Evolutionary conservation across 1,140 invertebrate species (phyloP).

Genomic region (Halyomorpha halys): DNA sequence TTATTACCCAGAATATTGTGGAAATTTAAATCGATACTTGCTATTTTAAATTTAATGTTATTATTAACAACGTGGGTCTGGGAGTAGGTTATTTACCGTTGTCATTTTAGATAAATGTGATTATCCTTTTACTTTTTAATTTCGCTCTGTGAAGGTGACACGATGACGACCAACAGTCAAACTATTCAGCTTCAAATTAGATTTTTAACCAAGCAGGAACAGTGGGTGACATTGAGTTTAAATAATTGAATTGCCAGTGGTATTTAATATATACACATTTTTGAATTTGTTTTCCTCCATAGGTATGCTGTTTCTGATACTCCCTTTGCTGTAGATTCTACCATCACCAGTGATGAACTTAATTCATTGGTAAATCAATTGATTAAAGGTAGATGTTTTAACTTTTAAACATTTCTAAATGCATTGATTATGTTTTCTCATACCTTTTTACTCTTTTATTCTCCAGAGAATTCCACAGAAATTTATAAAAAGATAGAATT

Average conservation of each 20-base stretch:
- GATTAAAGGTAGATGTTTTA: slow-evolving; percentile 47
- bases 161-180: neutral
- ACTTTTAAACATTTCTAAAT: neutral
- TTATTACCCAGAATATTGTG: too few species aligned
- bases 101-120: neutral
- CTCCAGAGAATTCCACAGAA: slow-evolving; percentile 24
- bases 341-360: slow-evolving; percentile 54
- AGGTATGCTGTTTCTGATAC: slow-evolving; percentile 81
- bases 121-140: neutral
- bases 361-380: slow-evolving; percentile 73
- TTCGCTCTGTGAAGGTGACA: neutral
- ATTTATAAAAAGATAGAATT: slow-evolving; percentile 54
- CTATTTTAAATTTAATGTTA: neutral
- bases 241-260: neutral
- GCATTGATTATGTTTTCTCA: neutral
- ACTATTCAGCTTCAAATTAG: slow-evolving; percentile 56
- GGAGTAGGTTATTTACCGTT: neutral
- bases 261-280: neutral
- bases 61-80: neutral
- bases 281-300: slow-evolving; percentile 30
- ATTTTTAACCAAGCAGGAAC: slow-evolving; percentile 66
- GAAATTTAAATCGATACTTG: neutral
- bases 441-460: slow-evolving; percentile 31
- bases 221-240: slow-evolving; percentile 45
- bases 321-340: slow-evolving; percentile 66